Conservation (phyloP, 2,797 vertebrate species). For the Huso huso region DNA sequence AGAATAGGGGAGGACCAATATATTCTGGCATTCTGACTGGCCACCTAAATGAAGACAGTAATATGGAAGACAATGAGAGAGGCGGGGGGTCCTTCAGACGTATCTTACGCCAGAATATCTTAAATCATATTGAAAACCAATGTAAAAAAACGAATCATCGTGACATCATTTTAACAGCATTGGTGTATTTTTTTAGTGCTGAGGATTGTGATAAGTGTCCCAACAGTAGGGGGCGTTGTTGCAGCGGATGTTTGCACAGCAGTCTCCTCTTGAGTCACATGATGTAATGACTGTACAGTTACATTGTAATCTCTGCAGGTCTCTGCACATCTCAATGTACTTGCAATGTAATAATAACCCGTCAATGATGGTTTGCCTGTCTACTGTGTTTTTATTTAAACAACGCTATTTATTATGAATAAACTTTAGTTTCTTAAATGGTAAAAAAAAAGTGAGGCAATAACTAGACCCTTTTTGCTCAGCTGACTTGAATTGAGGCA, state of each 20-base stretch:
- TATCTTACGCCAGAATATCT: slow-evolving; percentile 23
- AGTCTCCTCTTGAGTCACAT: not conserved
- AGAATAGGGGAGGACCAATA: too few species aligned
- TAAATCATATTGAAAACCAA: slow-evolving; percentile 24
- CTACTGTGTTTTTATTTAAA: not conserved
- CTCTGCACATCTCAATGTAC: slow-evolving; percentile 9
- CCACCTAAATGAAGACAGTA: too few species aligned
- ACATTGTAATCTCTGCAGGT: slow-evolving; percentile 11
- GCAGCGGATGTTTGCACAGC: not conserved
- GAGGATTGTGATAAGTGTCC: not conserved
- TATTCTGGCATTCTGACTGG: too few species aligned
- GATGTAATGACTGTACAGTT: not conserved
- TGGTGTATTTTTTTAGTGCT: not conserved
- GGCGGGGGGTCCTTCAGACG: too few species aligned
- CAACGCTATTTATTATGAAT: not conserved
- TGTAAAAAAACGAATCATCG: not conserved
- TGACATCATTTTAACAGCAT: not conserved
- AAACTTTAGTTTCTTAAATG: too few species aligned
- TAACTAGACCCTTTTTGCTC: too few species aligned
- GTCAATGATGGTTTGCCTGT: slow-evolving; percentile 2
- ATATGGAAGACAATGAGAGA: too few species aligned
- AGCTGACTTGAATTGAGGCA: too few species aligned
- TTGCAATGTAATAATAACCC: slow-evolving; percentile 13
- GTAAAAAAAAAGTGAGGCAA: too few species aligned
- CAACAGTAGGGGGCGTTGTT: not conserved